Base-by-base conservation (phyloP, 2,888 invertebrate species). In the Lagria hirta region DNA sequence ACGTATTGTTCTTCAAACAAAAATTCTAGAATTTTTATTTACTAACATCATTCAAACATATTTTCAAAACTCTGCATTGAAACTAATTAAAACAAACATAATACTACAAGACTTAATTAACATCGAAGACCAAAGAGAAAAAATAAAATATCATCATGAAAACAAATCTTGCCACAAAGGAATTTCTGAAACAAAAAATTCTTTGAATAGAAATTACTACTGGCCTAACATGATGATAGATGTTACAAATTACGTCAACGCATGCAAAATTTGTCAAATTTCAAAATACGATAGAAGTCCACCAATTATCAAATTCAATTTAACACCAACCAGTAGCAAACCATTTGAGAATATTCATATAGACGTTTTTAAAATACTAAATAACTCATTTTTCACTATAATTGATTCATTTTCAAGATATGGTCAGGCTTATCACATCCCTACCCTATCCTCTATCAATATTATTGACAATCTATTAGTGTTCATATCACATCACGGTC, bases 111-210 rank as follows among this genome's bases (percentile, higher is more conserved):
- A 34, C 18, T 14, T 30, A 15, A 24, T 20, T 7, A 13, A 44
- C 14, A n/a, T 10, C 4, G 40, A 42, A 6, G 30, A 44, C 8
- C 32, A 32, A 30, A 15, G 20, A 22, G 10, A 28, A 11, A 29
- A 26, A 8, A 23, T 35, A 8, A 16, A 33, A 12, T 17, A 45
- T 11, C 17, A 44, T 24, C 40, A 42, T 21, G 38, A 42, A 32
- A 27, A 24, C 11, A 54, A 58, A 17, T 50, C 35, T 13, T 17
- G 52, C 7, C 46, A 43, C 22, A 38, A 26, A 42, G 43, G 43
- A 5, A 49, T 43, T 11, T 35, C 37, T 14, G 38, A 48, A 43
- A 38, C 35, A 6, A 27, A 36, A 26, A 23, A 3, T 3, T 16
- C 29, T 8, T 22, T 48, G 1, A 27, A 16, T 8, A 12, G 15